phyloP scores from a whole-genome alignment of 2,797 vertebrate species.

The Fistularia tabacaria region DNA sequence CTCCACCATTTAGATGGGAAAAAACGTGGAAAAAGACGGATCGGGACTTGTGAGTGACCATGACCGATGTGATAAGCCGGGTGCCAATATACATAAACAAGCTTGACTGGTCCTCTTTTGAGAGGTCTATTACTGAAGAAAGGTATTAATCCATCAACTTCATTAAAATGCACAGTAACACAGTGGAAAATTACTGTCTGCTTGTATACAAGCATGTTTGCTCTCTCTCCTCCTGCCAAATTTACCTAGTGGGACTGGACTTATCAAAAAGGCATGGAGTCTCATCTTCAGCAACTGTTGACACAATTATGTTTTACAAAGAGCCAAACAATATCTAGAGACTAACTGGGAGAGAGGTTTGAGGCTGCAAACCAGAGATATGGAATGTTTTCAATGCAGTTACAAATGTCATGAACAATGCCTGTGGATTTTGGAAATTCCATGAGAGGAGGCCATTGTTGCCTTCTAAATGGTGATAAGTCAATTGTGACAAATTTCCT shows the following conservation, averaged over 20 bases:
- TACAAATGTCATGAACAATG: constrained; percentile 21
- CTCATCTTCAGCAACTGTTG: constrained; percentile 50
- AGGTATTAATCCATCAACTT: constrained; percentile 59
- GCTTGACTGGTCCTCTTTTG: constrained; percentile 44
- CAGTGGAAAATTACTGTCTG: constrained; percentile 55
- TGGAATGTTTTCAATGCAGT: constrained; percentile 23
- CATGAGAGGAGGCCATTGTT: constrained; percentile 8
- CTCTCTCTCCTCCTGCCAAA: constrained; percentile 34
- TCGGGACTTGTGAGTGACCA: constrained; percentile 37
- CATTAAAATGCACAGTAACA: constrained; percentile 65
- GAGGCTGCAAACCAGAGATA: constrained; percentile 29
- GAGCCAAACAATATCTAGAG: constrained; percentile 53
- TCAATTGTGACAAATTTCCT: constrained; percentile 20
- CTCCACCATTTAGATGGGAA: constrained; percentile 41
- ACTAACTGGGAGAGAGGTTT: constrained; percentile 34
- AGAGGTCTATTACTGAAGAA: constrained; percentile 48
- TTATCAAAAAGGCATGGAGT: constrained; percentile 48
- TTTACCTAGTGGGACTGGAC: constrained; percentile 60
- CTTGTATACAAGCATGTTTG: constrained; percentile 52
- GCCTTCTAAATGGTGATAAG: constrained; percentile 16
- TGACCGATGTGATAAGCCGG: constrained; percentile 58
- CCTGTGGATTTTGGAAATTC: constrained; percentile 32
- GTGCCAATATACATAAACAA: constrained; percentile 42
- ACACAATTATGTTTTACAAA: constrained; percentile 64
- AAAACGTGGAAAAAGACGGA: constrained; percentile 51